Conservation (phyloP, 2,888 invertebrate genomes). For the Nephrotoma guestfalica region DNA sequence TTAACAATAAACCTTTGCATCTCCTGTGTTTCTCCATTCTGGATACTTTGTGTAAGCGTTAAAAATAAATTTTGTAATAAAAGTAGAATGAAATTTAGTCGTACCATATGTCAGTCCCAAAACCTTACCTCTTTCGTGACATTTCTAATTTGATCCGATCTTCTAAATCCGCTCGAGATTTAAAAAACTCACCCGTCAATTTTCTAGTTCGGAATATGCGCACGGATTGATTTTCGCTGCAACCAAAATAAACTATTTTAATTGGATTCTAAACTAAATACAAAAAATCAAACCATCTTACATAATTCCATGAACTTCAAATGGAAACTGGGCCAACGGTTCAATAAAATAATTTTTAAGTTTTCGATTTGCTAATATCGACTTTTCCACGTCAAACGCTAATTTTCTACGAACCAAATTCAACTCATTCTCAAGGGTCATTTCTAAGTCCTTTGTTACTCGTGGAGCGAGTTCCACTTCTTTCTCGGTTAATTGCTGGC, state of each 20-base stretch:
- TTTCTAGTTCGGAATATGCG: constrained; percentile 48
- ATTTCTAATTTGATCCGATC: constrained; percentile 43
- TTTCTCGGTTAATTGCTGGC: constrained; percentile 41
- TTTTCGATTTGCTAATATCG: constrained; percentile 44
- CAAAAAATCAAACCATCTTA: constrained; percentile 16
- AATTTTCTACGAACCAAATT: constrained; percentile 47
- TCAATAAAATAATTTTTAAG: constrained; percentile 50
- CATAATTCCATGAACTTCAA: constrained; percentile 43
- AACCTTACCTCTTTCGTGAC: constrained; percentile 21
- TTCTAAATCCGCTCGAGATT: constrained; percentile 40
- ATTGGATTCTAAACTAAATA: not conserved
- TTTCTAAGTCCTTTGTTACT: constrained; percentile 45
- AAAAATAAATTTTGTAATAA: not conserved
- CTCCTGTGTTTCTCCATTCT: not conserved
- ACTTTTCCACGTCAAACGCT: constrained; percentile 55
- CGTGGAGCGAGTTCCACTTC: constrained; percentile 53
- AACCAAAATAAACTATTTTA: not conserved
- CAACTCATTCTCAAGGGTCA: constrained; percentile 42
- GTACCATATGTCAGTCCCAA: not conserved
- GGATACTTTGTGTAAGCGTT: not conserved
- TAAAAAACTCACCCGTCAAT: constrained; percentile 40
- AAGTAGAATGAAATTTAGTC: not conserved
- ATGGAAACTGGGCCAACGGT: constrained; percentile 48
- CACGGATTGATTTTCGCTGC: constrained; percentile 32
- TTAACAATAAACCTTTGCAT: not conserved